These are phyloP conservation scores for Philantomba maxwellii DNA, from an alignment of 2,113 vertebrate species.

Conservation along the genomic window DNA sequence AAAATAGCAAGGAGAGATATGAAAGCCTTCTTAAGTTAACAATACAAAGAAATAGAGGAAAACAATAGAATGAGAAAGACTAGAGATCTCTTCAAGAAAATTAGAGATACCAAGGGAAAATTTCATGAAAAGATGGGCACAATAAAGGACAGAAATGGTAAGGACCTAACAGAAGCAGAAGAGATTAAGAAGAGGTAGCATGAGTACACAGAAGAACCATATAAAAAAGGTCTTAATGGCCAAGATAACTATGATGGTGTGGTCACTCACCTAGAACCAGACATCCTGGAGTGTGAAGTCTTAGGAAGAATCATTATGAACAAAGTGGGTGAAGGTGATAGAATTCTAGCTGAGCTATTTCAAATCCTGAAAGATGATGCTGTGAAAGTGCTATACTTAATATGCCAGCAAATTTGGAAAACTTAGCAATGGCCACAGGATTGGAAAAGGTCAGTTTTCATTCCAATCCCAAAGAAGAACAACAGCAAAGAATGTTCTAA, in stretches of 20 bases:
- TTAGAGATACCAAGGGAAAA: neutral
- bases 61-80: neutral
- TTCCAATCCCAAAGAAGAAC: neutral
- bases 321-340: neutral
- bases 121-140: neutral
- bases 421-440: neutral
- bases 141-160: neutral
- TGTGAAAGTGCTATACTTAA: neutral
- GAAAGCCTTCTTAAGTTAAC: neutral
- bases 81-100: neutral
- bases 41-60: neutral
- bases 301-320: neutral
- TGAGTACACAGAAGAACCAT: neutral
- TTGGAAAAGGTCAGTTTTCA: neutral
- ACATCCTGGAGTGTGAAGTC: neutral
- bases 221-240: neutral
- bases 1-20: neutral
- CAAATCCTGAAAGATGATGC: neutral
- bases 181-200: neutral
- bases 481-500: neutral
- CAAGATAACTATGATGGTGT: neutral
- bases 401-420: neutral
- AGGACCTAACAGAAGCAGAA: neutral
- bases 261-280: neutral
- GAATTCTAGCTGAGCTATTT: neutral